Evolutionary conservation across 2,113 vertebrate genomes (phyloP).

Genomic region (Nannobrachium achirus): DNA sequence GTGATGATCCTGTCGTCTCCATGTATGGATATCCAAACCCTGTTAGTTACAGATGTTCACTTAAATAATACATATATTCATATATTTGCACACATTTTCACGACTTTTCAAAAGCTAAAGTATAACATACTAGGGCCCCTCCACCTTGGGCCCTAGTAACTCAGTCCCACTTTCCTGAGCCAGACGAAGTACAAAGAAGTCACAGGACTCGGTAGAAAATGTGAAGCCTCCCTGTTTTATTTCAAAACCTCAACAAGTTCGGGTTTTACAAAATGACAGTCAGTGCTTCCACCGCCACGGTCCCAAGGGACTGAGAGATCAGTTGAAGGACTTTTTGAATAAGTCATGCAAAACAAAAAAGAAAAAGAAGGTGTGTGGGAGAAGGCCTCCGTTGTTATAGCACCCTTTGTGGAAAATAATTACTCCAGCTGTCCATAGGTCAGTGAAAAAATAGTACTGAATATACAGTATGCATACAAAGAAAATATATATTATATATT

Average conservation of each 20-base stretch:
- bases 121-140: no score
- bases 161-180: no score
- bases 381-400: conserved; percentile 85
- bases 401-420: conserved; percentile 84
- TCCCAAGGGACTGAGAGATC: conserved; percentile 70
- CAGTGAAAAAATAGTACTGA: conserved; percentile 84
- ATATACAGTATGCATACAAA: conserved; percentile 82
- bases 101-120: no score
- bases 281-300: conserved; percentile 77
- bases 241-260: conserved; percentile 79
- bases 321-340: conserved; percentile 80
- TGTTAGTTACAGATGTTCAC: no score
- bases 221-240: conserved; percentile 78
- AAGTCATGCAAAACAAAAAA: conserved; percentile 87
- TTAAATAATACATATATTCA: no score
- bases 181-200: not conserved
- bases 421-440: conserved; percentile 77
- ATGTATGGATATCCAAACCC: no score
- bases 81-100: no score
- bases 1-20: no score
- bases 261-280: conserved; percentile 83
- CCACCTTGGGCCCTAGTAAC: no score
- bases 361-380: conserved; percentile 81
- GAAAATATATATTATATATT: conserved; percentile 69
- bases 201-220: conserved; percentile 52